Conservation (phyloP, 2,113 vertebrate species). For the Gracilinanus agilis region DNA sequence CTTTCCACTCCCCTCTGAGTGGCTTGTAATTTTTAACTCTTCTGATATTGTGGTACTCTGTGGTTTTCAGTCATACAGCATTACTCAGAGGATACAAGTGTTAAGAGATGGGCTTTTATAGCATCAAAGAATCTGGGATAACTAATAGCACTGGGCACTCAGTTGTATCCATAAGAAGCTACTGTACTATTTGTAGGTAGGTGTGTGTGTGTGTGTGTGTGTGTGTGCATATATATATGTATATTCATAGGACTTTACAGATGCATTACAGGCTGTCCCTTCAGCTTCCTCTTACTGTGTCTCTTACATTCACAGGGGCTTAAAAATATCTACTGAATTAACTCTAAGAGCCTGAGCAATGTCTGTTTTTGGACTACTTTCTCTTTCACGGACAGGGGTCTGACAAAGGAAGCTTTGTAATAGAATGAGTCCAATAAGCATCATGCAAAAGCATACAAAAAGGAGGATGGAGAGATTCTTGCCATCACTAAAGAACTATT, state of each 20-base stretch:
- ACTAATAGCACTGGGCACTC: background rate
- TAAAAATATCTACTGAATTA: background rate
- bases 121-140: background rate
- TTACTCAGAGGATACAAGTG: background rate
- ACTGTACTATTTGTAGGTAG: too few relatives aligned
- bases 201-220: background rate
- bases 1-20: background rate
- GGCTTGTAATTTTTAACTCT: background rate
- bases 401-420: background rate
- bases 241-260: background rate
- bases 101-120: background rate
- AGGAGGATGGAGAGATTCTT: background rate
- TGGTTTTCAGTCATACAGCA: background rate
- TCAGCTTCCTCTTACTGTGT: background rate
- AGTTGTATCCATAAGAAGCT: too few relatives aligned
- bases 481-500: background rate
- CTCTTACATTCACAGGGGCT: background rate
- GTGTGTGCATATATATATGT: background rate
- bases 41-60: background rate
- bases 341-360: background rate
- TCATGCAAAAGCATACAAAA: background rate
- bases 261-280: background rate
- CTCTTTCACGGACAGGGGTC: background rate
- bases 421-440: background rate
- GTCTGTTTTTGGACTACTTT: background rate